These are phyloP conservation scores for Epinephelus fuscoguttatus DNA, from an alignment of 2,113 vertebrate genomes.

Conservation along the genomic window DNA sequence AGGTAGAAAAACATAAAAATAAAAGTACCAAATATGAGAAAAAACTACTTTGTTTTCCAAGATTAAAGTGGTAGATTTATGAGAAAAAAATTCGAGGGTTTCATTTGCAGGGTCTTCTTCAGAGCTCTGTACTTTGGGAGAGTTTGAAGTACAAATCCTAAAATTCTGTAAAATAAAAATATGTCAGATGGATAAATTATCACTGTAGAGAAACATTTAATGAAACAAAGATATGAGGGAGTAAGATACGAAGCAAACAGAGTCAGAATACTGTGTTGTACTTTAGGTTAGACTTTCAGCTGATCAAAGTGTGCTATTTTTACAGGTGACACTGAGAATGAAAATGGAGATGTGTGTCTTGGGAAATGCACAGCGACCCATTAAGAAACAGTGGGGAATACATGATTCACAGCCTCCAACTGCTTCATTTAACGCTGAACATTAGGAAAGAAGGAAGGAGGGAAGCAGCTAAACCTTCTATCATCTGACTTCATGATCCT, in stretches of 20 bases:
- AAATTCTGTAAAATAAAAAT: background rate
- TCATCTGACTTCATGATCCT: background rate
- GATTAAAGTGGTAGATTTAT: background rate
- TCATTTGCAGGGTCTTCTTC: background rate
- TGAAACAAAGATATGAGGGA: background rate
- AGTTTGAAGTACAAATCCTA: background rate
- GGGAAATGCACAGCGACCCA: slow-evolving; percentile 62
- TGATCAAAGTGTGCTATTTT: slow-evolving; percentile 59
- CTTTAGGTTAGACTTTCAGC: slow-evolving; percentile 12
- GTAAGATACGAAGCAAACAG: background rate
- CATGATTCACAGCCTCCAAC: background rate
- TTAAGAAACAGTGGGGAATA: slow-evolving; percentile 33
- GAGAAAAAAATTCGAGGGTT: background rate
- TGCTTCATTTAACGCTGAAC: background rate
- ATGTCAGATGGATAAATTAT: background rate
- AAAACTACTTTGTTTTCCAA: too few relatives aligned
- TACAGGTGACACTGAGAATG: slow-evolving; percentile 35
- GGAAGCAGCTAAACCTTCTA: background rate
- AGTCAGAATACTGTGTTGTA: background rate
- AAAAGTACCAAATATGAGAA: too few relatives aligned
- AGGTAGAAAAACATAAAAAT: too few relatives aligned
- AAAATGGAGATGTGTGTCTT: slow-evolving; percentile 37
- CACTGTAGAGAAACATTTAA: too few relatives aligned
- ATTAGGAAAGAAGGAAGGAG: background rate
- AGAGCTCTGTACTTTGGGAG: background rate